Conservation (phyloP, 2,888 invertebrate genomes). For the Strigamia transsilvanica region DNA sequence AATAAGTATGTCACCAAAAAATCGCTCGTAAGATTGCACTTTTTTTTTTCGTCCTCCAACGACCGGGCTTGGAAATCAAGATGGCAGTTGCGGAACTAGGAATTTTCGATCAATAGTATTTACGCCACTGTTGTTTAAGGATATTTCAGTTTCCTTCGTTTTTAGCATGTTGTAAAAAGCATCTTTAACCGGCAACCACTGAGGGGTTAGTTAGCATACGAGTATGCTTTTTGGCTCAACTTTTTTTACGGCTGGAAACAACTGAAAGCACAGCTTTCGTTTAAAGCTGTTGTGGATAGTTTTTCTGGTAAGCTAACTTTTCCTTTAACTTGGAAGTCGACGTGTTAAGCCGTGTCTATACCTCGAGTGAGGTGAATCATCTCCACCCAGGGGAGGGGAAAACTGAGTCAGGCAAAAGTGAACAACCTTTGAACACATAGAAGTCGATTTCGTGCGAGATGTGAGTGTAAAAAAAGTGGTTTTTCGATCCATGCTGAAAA, state of each 20-base stretch:
- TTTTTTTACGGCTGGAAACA: conserved; percentile 7
- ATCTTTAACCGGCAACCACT: not conserved
- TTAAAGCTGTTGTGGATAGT: not conserved
- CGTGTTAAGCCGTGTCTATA: not conserved
- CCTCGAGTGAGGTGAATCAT: no score
- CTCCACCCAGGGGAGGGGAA: no score
- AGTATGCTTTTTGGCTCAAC: not conserved
- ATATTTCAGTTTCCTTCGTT: not conserved
- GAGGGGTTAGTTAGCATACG: not conserved
- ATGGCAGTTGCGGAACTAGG: not conserved
- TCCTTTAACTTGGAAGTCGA: not conserved
- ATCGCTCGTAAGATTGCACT: not conserved
- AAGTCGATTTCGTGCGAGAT: no score
- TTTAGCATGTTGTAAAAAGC: not conserved
- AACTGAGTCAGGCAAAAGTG: no score
- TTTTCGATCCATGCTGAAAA: no score
- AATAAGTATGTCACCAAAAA: not conserved
- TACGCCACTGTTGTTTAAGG: not conserved
- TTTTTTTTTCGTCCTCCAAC: not conserved
- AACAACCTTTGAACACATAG: no score
- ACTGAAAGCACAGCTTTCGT: not conserved
- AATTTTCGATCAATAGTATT: no score
- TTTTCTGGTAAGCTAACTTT: not conserved
- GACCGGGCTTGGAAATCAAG: not conserved
- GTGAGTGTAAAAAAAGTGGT: no score